Conservation (phyloP, 53 echinoderm and acorn worm genomes). For the Paelopatides confundens region DNA sequence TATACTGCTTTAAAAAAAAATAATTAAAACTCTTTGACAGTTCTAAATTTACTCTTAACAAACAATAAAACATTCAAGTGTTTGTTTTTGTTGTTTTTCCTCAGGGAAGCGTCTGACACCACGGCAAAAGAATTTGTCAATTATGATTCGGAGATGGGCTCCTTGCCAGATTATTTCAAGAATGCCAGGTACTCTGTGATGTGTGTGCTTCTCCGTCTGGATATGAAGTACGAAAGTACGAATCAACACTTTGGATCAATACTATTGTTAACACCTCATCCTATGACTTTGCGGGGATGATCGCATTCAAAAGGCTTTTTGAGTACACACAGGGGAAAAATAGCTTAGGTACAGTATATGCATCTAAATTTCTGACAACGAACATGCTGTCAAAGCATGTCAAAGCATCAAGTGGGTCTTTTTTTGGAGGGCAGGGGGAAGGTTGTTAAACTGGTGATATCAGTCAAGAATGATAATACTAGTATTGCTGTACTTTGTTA, state of each 20-base stretch:
- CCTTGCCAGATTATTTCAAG: not conserved
- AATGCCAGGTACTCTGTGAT: slow-evolving; percentile 21
- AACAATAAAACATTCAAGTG: too few species aligned
- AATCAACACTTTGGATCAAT: not conserved
- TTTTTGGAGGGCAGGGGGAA: too few species aligned
- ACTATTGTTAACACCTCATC: not conserved
- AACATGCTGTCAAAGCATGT: too few species aligned
- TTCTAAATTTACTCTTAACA: too few species aligned
- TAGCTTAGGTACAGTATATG: not conserved
- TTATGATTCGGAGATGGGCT: not conserved
- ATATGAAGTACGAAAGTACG: slow-evolving; percentile 25
- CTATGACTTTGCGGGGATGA: slow-evolving; percentile 11
- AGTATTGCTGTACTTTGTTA: too few species aligned
- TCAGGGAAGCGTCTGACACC: not conserved
- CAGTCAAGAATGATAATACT: too few species aligned
- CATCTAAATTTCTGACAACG: too few species aligned
- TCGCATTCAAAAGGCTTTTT: slow-evolving; percentile 12
- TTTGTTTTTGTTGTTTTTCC: not conserved
- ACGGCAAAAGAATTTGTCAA: not conserved
- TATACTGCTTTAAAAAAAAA: too few species aligned
- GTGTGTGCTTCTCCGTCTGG: slow-evolving; percentile 2
- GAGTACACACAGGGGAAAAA: slow-evolving; percentile 21
- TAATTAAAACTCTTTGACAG: too few species aligned
- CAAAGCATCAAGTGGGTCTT: too few species aligned
- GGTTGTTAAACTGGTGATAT: too few species aligned